Base-by-base conservation (phyloP, 2,797 vertebrate species). In the Acridotheres tristis region DNA sequence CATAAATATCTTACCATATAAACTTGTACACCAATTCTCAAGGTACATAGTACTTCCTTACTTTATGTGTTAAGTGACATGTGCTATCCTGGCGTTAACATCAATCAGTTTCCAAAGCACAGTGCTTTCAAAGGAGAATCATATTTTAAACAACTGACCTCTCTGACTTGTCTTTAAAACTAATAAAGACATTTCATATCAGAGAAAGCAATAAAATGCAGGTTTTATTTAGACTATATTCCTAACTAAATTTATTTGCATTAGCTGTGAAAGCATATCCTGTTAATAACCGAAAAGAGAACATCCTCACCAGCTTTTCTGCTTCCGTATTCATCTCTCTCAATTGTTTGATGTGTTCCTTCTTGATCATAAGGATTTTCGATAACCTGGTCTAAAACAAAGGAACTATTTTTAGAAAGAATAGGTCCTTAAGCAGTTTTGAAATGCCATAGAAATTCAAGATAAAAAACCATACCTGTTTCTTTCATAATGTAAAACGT, bases 291-390 rank as follows among this genome's bases (percentile, higher is more conserved):
- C 10, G 50, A 96, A 96, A 96, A 81, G 72, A 77, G 27, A 85
- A 90, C 66, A 97, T 38, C 88, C 96, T 97, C 97, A 99, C 99
- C 99, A 99, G 95, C 96, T 99, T 99, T 97, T 99, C 99, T 95
- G 99, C 99, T 96, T 99, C 99, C 12, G 99, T 99, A 96, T 99
- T 99, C 99, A 99, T 99, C 97, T 99, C 99, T 97, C 99, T 99
- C 96, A 99, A 98, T 96, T 99, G 99, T 97, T 99, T 99, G 96
- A 99, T 99, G 97, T 99, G 99, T 51, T 99, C 99, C 94, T 99
- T 99, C 97, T 99, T 99, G 97, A 99, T 99, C 99, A 99, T 99
- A 79, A 99, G 98, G 94, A 99, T 99, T 98, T 99, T 99, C 29
- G 99, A 99, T 97, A 99, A 97, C 95, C 98, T 98, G 23, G 99